These are phyloP conservation scores for Porites australiensis DNA, from an alignment of 64 coral and sea anemone species.

Conservation along the genomic window DNA sequence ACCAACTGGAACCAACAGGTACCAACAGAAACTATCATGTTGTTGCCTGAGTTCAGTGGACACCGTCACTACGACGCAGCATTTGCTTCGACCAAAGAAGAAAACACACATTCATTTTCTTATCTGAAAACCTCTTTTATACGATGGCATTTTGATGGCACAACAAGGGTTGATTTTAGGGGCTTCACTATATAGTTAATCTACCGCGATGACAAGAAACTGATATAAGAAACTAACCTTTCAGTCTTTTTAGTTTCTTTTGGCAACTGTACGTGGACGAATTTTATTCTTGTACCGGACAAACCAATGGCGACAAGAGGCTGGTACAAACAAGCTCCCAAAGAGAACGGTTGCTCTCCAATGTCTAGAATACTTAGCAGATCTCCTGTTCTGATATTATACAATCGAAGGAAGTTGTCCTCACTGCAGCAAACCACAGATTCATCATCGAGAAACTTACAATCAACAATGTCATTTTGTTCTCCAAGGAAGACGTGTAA, in stretches of 20 bases:
- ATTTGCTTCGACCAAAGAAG: no score
- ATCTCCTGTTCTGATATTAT: background rate
- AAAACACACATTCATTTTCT: no score
- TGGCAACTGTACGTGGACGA: background rate
- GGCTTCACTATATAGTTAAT: no score
- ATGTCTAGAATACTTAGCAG: background rate
- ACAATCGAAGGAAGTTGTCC: conserved; percentile 20
- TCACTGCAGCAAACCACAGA: background rate
- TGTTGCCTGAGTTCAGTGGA: no score
- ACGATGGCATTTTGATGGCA: no score
- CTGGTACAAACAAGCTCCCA: background rate
- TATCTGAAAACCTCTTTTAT: no score
- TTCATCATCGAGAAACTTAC: background rate
- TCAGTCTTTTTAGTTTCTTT: background rate
- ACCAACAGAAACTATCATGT: no score
- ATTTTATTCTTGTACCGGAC: background rate
- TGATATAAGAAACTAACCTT: no score
- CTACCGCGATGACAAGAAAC: background rate
- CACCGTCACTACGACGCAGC: no score
- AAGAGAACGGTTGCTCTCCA: background rate
- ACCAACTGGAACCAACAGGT: no score
- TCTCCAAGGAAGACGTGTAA: background rate
- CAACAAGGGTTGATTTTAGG: no score
- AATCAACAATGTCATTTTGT: background rate
- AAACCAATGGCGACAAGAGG: conserved; percentile 19